Conservation (phyloP, 1,140 invertebrate genomes). For the Dendroctonus valens region DNA sequence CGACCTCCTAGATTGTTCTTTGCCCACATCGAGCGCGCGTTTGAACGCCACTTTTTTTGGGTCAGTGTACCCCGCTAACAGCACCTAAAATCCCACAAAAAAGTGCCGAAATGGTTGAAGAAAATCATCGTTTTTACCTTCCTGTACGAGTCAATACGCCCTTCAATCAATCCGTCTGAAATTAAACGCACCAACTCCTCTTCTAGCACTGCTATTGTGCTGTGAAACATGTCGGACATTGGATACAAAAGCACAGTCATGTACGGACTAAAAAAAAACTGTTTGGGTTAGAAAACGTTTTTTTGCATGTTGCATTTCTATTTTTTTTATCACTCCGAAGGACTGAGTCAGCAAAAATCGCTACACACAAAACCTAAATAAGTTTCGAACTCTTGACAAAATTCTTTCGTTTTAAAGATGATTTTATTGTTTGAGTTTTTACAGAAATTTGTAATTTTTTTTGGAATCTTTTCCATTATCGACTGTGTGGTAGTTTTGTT, state of each 20-base stretch:
- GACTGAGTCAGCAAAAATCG: too few species aligned
- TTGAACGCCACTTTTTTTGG: constrained; percentile 95
- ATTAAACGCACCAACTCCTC: constrained; percentile 98
- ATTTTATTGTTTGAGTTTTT: too few species aligned
- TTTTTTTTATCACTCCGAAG: too few species aligned
- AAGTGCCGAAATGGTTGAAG: not conserved
- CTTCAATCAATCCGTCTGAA: constrained; percentile 96
- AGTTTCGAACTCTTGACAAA: too few species aligned
- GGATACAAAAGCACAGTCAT: constrained; percentile 96
- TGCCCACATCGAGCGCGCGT: constrained; percentile 85
- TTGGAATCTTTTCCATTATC: too few species aligned
- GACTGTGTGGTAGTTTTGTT: too few species aligned
- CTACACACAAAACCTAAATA: too few species aligned
- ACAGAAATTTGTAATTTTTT: too few species aligned
- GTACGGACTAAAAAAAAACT: constrained; percentile 76
- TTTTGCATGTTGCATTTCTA: too few species aligned
- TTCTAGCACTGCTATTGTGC: constrained; percentile 81
- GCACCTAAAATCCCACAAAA: constrained; percentile 50
- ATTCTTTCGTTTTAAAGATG: too few species aligned
- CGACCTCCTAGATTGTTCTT: constrained; percentile 89
- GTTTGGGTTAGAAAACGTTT: too few species aligned
- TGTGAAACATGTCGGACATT: constrained; percentile 98
- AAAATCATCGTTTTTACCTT: constrained; percentile 58
- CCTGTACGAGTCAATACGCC: constrained; percentile 96
- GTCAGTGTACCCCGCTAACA: constrained; percentile 96